phyloP scores from a whole-genome alignment of 1,140 invertebrate genomes.

The Saccostrea echinata region DNA sequence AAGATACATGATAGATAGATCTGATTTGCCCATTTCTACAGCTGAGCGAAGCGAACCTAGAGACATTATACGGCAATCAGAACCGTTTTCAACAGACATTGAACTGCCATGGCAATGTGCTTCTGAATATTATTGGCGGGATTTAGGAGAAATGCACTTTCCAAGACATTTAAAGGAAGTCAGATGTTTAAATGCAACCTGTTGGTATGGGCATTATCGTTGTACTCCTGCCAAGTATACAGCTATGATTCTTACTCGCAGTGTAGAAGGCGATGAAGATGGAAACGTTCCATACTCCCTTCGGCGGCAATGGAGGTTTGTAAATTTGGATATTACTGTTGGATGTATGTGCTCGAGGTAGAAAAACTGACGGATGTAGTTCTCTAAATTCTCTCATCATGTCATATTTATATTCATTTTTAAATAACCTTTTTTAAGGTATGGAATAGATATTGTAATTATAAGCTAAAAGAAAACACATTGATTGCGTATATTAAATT shows the following conservation, averaged over 20 bases:
- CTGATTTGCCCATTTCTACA: background rate
- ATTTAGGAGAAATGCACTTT: constrained; percentile 46
- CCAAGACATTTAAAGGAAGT: constrained; percentile 48
- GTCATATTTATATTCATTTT: background rate
- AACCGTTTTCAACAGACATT: constrained; percentile 46
- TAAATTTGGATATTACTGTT: constrained; percentile 31
- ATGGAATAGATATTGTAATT: too few species aligned
- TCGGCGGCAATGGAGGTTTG: constrained; percentile 31
- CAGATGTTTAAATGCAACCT: constrained; percentile 7
- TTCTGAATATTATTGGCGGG: constrained; percentile 42
- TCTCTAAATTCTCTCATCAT: background rate
- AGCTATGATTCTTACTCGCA: constrained; percentile 4
- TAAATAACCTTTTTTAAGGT: background rate
- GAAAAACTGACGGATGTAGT: background rate
- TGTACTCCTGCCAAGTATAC: constrained; percentile 32
- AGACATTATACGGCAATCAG: background rate
- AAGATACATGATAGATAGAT: constrained; percentile 1
- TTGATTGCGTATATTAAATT: too few species aligned
- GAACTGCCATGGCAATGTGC: constrained; percentile 45
- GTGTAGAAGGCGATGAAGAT: background rate
- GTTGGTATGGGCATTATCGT: constrained; percentile 49
- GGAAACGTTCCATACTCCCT: constrained; percentile 11
- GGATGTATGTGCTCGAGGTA: constrained; percentile 41
- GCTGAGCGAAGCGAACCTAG: background rate
- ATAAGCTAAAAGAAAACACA: too few species aligned